Base-by-base conservation (phyloP, 2,888 invertebrate species). In the Alloplasta piceator region DNA sequence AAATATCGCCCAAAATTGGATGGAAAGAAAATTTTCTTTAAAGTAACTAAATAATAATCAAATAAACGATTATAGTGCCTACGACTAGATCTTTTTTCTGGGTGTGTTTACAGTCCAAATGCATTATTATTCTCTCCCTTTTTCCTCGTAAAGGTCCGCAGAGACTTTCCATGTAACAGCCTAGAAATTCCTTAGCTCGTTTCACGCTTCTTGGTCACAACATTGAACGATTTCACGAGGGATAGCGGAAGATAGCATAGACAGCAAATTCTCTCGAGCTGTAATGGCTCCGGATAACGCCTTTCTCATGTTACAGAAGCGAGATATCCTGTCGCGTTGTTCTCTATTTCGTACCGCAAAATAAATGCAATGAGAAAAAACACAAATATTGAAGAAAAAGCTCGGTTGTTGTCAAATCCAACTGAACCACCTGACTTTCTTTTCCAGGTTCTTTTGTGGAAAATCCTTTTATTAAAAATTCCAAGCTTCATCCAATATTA, bases 111-210 rank as follows among this genome's bases (percentile, higher is more conserved):
- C 26, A 26, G 26, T 64, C 46, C 12, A 39, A 43, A 50, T 52
- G 12, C 61, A 66, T 4, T 60, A 16, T n/a, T 41, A 52, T 26
- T 26, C 26, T 26, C 26, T 26, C 26, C 26, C 26, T 26, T 26
- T 26, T 26, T 26, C 3, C 26, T 77, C 73, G 67, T 67, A 75
- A 81, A 74, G 64, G 74, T 70, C 64, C 41, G 41, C 67, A 75
- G 75, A 14, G 60, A 63, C n/a, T 50, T 36, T 39, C 73, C 39
- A 78, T 81, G 70, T 41, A 73, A 74, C 58, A 52, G 60, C 50
- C 58, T n/a, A 36, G 64, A 52, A 77, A 77, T 78, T 72, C 60
- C 77, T 66, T 60, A 75, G 74, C 60, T 67, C 73, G 70, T 77
- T 70, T 60, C 43, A 74, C 67, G 72, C 66, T 60, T 38, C 66